A percentile compares a stretch with the other conserved stretches of the same genome.
These are phyloP conservation scores for Drosophila dunni DNA, from an alignment of 1,140 invertebrate species.

Conservation along the genomic window DNA sequence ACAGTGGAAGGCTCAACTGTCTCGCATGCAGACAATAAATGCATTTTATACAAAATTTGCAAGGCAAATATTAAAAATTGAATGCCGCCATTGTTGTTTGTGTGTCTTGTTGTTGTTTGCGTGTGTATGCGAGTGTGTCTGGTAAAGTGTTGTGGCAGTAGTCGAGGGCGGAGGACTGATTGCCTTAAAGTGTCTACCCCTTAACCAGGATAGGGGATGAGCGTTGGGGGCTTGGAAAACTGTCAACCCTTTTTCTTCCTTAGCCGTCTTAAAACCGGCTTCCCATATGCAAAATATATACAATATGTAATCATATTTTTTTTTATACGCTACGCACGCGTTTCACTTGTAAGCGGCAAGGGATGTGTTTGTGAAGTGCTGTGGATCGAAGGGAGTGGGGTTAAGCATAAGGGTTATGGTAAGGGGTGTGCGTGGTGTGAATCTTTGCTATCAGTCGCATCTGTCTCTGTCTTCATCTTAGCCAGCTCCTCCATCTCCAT, in stretches of 20 bases:
- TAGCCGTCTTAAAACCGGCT: neutral
- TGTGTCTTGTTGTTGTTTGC: constrained; percentile 29
- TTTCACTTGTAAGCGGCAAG: constrained; percentile 32
- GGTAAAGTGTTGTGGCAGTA: constrained; percentile 12
- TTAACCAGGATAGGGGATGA: neutral
- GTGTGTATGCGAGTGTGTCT: constrained; percentile 19
- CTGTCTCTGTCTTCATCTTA: constrained; percentile 50
- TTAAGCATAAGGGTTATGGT: neutral
- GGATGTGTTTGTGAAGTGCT: neutral
- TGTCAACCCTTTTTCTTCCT: constrained; percentile 70
- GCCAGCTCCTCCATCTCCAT: neutral
- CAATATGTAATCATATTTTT: constrained; percentile 80
- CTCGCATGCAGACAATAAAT: constrained; percentile 74
- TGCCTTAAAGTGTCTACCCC: constrained; percentile 69
- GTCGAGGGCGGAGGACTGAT: constrained; percentile 50
- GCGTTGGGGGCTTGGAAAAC: constrained; percentile 26
- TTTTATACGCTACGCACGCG: constrained; percentile 66
- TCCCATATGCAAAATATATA: constrained; percentile 24
- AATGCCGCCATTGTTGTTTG: constrained; percentile 69
- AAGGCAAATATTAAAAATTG: constrained; percentile 82
- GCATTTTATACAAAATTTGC: constrained; percentile 80
- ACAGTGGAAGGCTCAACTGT: neutral
- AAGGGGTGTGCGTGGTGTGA: constrained; percentile 50
- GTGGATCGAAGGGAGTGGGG: neutral
- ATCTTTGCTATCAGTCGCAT: constrained; percentile 77